Conservation (phyloP, 2,113 vertebrate genomes). For the Pelecanus crispus region DNA sequence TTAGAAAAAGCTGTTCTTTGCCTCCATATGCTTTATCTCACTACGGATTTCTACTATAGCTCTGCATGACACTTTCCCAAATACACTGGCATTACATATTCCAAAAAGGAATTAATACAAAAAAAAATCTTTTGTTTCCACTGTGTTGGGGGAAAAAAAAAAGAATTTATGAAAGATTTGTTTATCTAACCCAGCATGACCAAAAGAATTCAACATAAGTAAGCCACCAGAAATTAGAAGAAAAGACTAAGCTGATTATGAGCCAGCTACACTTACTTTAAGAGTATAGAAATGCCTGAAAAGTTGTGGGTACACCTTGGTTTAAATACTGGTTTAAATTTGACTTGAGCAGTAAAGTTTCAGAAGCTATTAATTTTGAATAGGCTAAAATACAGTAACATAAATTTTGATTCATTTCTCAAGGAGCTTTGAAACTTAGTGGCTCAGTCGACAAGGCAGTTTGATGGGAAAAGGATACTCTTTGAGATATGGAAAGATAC, state of each 20-base stretch:
- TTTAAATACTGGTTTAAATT: neutral
- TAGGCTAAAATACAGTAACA: neutral
- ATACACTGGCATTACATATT: neutral
- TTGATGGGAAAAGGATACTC: neutral
- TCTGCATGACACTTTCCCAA: neutral
- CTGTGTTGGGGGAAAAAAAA: accelerated
- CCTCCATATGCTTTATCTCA: neutral
- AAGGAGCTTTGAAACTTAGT: neutral
- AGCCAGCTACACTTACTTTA: neutral
- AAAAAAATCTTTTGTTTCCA: neutral
- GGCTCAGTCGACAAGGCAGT: too few species aligned
- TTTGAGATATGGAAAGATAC: neutral
- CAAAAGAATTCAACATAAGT: neutral
- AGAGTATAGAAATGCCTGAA: neutral
- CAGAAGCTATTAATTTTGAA: neutral
- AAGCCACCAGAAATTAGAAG: neutral
- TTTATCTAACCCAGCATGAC: neutral
- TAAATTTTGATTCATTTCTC: neutral
- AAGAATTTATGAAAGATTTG: neutral
- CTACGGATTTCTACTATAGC: neutral
- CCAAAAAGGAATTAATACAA: neutral
- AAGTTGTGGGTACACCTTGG: neutral
- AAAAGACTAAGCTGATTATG: neutral
- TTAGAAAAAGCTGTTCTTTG: neutral
- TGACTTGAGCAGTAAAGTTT: neutral